phyloP scores from a whole-genome alignment of 2,888 invertebrate genomes.

The Abscondita cerata region DNA sequence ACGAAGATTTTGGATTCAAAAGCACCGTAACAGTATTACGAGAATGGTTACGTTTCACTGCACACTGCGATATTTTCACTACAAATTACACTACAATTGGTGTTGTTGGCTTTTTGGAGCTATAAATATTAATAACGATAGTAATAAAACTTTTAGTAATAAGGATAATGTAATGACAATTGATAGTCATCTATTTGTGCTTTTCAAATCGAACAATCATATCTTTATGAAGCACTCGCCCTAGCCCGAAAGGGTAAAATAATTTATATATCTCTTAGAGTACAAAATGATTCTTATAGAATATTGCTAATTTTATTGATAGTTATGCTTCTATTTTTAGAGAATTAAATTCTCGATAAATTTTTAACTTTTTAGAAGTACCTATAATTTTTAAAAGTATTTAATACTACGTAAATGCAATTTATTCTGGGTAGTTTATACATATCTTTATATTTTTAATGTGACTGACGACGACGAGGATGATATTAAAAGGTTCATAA shows the following conservation, averaged over 20 bases:
- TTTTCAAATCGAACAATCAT: conserved; percentile 56
- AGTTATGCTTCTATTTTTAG: conserved; percentile 39
- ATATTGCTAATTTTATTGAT: conserved; percentile 42
- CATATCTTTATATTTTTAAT: conserved; percentile 36
- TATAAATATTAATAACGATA: background rate
- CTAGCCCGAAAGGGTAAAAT: conserved; percentile 39
- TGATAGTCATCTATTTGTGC: conserved; percentile 47
- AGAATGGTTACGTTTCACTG: conserved; percentile 21
- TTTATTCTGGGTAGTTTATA: conserved; percentile 33
- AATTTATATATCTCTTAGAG: conserved; percentile 50
- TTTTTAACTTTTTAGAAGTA: conserved; percentile 33
- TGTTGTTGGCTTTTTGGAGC: conserved; percentile 26
- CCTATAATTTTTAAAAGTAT: conserved; percentile 28
- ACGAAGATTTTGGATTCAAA: conserved; percentile 14
- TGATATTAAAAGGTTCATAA: conserved; percentile 32
- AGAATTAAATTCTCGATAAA: conserved; percentile 44
- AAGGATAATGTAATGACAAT: conserved; percentile 49
- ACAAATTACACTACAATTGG: conserved; percentile 20
- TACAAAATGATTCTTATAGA: conserved; percentile 52
- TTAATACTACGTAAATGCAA: conserved; percentile 29
- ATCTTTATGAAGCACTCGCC: conserved; percentile 51
- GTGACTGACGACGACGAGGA: conserved; percentile 26
- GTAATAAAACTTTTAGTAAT: conserved; percentile 25
- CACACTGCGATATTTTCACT: conserved; percentile 28
- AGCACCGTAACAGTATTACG: conserved; percentile 32